Evolutionary conservation across 2,113 vertebrate species (phyloP), one percentile per base, ranked within the genome.

Genomic region (Heteronetta atricapilla): DNA sequence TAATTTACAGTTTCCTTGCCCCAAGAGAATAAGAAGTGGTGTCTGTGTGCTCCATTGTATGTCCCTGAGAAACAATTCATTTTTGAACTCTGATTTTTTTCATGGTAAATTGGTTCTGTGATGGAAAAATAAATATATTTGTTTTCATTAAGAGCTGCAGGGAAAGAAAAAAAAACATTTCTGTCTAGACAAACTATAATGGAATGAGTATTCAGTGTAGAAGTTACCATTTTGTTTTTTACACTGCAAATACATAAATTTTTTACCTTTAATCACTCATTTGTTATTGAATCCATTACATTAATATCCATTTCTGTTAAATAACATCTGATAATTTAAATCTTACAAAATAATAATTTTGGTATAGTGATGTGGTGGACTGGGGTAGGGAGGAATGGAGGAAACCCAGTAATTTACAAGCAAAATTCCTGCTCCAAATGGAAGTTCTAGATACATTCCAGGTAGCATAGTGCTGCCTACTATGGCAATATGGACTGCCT

Each of bases 1-100:
- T 96, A 96, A 97, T 97, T 96, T 97, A 95, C 91, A 84, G 66
- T 82, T 96, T 95, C 88, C 95, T 86, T 95, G 80, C 90, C 93
- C 92, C 94, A 96, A 92, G 94, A 96, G 88, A 60, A 92, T 96
- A 82, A 86, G 72, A 93, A 96, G 72, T 86, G 59, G 68, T 94
- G 53, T 52, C 82, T 87, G 38, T 90, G 73, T 93, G n/a, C 52
- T 94, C 64, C 69, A 77, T 62, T 88, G 64, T 88, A 80, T 79
- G 84, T 93, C 94, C 96, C 92, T 90, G 56, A 96, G 88, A 95
- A 97, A 95, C n/a, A 82, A 91, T 93, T 96, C 94, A 89, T 83
- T 94, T 92, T 62, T 89, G 92, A 96, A 97, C 82, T 96, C 76
- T 55, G 59, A 80, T 50, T 93, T 92, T 97, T 94, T 88, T 91